Evolutionary conservation across 2,797 vertebrate species (phyloP), one percentile per base, ranked within the genome.

Genomic region (Pyrocephalus nanus): DNA sequence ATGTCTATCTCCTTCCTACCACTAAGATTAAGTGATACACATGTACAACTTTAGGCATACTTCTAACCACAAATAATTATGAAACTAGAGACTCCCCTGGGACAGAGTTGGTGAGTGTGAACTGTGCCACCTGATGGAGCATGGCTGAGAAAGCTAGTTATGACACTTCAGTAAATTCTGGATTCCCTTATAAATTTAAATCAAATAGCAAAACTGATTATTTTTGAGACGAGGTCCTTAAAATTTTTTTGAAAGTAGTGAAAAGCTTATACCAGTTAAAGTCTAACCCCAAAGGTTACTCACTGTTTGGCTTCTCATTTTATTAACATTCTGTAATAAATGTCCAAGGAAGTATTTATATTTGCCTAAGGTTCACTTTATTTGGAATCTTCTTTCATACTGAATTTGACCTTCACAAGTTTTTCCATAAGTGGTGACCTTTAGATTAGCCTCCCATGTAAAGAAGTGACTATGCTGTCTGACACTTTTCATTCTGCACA

Each of bases 381-480:
- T 95, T 96, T 96, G 74, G 81, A 94, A 89, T 92, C 45, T 32
- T 89, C 50, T 84, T 58, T 93, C 74, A 91, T 89, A 88, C 34
- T 2, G 9, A 57, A 92, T 93, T 62, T 96, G 94, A 97, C 95
- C 95, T 97, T 97, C 95, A 94, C 43, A 61, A 50, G 85, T 89
- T 82, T 94, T 93, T 94, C 91, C 42, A 69, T 95, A 92, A 93
- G 51, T 43, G 45, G 12, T 94, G 93, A 96, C 95, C 94, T 95
- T 96, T 96, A 93, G 86, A 85, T 93, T 92, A 85, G 61, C 47
- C 38, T 82, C 67, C 21, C 1, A 3, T 88, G 65, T 83, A 89
- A 90, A 95, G 45, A 50, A 87, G 50, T 72, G 74, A 71, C 81
- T 89, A 13, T 48, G 29, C 76, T 92, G 60, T 64, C 69, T 82